These are phyloP conservation scores for Patella ulyssiponensis DNA, from an alignment of 2,888 invertebrate genomes.

Conservation along the genomic window DNA sequence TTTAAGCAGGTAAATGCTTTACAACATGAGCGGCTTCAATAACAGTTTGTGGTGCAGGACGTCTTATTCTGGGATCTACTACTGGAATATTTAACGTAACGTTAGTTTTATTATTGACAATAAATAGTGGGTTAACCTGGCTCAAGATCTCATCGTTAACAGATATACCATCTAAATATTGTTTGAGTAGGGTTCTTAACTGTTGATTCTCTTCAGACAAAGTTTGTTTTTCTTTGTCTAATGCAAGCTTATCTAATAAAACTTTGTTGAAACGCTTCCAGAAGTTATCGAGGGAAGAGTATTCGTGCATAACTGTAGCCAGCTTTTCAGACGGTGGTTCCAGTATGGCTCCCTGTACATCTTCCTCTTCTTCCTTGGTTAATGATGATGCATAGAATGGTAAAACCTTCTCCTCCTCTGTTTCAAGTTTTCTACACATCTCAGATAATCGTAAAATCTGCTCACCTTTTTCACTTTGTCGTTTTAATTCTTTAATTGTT, in stretches of 20 bases:
- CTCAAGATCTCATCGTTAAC: slow-evolving; percentile 72
- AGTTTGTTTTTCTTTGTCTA: slow-evolving; percentile 72
- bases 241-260: slow-evolving; percentile 75
- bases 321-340: slow-evolving; percentile 67
- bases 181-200: slow-evolving; percentile 70
- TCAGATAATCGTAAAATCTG: slow-evolving; percentile 69
- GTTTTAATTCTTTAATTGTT: slow-evolving; percentile 66
- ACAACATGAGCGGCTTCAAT: slow-evolving; percentile 64
- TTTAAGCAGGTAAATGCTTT: slow-evolving; percentile 39
- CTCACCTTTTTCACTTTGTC: slow-evolving; percentile 67
- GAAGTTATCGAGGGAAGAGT: slow-evolving; percentile 78
- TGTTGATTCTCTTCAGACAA: slow-evolving; percentile 77
- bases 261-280: slow-evolving; percentile 78
- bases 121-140: slow-evolving; percentile 71
- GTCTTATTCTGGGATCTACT: slow-evolving; percentile 61
- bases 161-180: slow-evolving; percentile 73
- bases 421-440: slow-evolving; percentile 72
- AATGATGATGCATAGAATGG: slow-evolving; percentile 72
- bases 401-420: slow-evolving; percentile 73
- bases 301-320: slow-evolving; percentile 70
- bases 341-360: slow-evolving; percentile 64
- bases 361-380: slow-evolving; percentile 69
- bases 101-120: slow-evolving; percentile 71
- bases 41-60: slow-evolving; percentile 59
- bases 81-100: slow-evolving; percentile 69